phyloP scores from a whole-genome alignment of 2,797 vertebrate species.

The Nannoperca obscura region DNA sequence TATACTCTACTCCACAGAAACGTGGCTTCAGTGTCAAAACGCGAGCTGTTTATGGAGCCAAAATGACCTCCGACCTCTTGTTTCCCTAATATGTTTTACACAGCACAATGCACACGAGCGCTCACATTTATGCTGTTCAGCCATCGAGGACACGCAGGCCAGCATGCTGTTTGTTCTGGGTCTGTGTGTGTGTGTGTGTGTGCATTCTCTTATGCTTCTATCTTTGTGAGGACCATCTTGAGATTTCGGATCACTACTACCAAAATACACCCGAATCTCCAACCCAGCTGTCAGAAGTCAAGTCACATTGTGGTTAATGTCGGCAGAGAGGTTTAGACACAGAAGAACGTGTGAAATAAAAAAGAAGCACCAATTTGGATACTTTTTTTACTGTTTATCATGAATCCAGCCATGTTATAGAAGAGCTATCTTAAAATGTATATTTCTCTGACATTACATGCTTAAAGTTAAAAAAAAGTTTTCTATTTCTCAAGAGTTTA shows the following conservation, averaged over 20 bases:
- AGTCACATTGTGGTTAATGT: neutral
- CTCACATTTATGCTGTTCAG: neutral
- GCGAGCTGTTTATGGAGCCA: neutral
- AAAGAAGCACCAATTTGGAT: neutral
- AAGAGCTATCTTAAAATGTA: neutral
- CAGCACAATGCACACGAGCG: neutral
- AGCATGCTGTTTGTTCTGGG: neutral
- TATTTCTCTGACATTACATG: neutral
- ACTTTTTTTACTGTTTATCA: neutral
- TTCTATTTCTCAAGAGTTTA: neutral
- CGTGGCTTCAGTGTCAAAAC: constrained; percentile 10
- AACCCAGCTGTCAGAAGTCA: neutral
- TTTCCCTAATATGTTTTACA: constrained; percentile 16
- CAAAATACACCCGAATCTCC: neutral
- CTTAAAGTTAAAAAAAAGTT: neutral
- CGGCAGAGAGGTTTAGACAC: neutral
- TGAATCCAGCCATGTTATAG: neutral
- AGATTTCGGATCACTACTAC: neutral
- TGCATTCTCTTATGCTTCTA: too few relatives aligned
- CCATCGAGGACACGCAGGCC: neutral
- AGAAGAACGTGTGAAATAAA: neutral
- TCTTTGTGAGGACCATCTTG: neutral
- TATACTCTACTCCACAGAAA: neutral
- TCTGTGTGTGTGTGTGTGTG: neutral
- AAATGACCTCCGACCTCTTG: constrained; percentile 15